Base-by-base conservation (phyloP, 2,113 vertebrate genomes). In the Excalfactoria chinensis region DNA sequence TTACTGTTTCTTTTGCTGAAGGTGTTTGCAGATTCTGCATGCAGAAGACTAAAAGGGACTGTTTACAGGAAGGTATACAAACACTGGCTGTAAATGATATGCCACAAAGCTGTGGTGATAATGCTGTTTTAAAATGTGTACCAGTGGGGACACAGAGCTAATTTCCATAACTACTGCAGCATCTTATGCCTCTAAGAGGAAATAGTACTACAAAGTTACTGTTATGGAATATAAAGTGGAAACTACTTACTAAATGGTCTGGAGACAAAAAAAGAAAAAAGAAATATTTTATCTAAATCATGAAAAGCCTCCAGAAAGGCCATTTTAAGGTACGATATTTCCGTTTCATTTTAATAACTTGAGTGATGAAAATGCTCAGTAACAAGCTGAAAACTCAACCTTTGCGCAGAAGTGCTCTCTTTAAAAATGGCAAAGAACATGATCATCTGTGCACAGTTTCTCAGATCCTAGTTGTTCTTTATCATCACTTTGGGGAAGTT, bases 91-190 rank as follows among this genome's bases (percentile, higher is more conserved):
- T 88, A 97, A 91, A 37, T 66, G 90, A 79, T 90, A 84, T 68
- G 73, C 34, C 46, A 78, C 77, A 93, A 95, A 93, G n/a, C 53
- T 75, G 49, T 86, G 66, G 51, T 60, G 79, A 93, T 91, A 81
- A 72, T 72, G 64, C 25, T 74, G 44, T 77, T 96, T 97, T 90
- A 87, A 96, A 95, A 84, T 68, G 71, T 70, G 84, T 87, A 23
- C 44, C 82, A 23, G 30, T 76, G 81, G 62, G 91, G 82, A 75
- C 84, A 86, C 88, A 84, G 81, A 70, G 82, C 46, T 96, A 86
- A 96, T 96, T 96, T 96, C 34, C 67, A 72, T 90, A 96, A 95
- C 89, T 77, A 59, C 49, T 86, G 35, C 30, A 75, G 83, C 46
- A 55, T 88, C 86, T 68, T 94, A 78, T 93, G 58, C 58, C 34